These are phyloP conservation scores for Oophaga sylvatica DNA, from an alignment of 2,797 vertebrate species.

Conservation along the genomic window DNA sequence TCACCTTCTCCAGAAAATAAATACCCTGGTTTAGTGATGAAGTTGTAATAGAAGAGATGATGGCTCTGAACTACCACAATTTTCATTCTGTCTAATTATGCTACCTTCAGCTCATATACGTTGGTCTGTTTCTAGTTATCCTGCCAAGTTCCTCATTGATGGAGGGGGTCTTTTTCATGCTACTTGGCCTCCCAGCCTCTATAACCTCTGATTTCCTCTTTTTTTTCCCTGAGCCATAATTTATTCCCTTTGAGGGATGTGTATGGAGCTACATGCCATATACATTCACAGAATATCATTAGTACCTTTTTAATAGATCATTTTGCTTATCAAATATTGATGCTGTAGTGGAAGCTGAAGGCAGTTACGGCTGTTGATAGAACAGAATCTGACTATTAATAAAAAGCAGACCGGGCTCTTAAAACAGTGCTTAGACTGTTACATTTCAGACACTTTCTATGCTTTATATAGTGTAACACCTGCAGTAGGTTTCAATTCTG, in stretches of 20 bases:
- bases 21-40: slow-evolving; percentile 66
- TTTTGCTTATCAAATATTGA: slow-evolving; percentile 80
- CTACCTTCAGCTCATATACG: slow-evolving; percentile 78
- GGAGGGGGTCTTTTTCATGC: slow-evolving; percentile 83
- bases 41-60: slow-evolving; percentile 65
- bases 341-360: slow-evolving; percentile 76
- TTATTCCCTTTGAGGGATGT: slow-evolving; percentile 81
- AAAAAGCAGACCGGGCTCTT: slow-evolving; percentile 81
- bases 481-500: slow-evolving; percentile 77
- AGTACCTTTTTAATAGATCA: slow-evolving; percentile 78
- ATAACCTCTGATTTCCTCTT: slow-evolving; percentile 85
- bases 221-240: slow-evolving; percentile 76
- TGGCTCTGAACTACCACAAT: slow-evolving; percentile 81
- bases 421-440: slow-evolving; percentile 81
- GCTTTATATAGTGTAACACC: slow-evolving; percentile 83
- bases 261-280: slow-evolving; percentile 77
- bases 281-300: slow-evolving; percentile 76
- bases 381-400: slow-evolving; percentile 82
- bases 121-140: slow-evolving; percentile 87
- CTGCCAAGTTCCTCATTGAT: slow-evolving; percentile 82
- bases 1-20: slow-evolving; percentile 69
- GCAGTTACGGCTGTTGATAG: slow-evolving; percentile 78
- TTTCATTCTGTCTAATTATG: slow-evolving; percentile 80
- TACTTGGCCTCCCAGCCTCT: slow-evolving; percentile 82
- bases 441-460: slow-evolving; percentile 81